These are phyloP conservation scores for Spea multiplicata DNA, from an alignment of 2,113 vertebrate genomes.

Conservation along the genomic window DNA sequence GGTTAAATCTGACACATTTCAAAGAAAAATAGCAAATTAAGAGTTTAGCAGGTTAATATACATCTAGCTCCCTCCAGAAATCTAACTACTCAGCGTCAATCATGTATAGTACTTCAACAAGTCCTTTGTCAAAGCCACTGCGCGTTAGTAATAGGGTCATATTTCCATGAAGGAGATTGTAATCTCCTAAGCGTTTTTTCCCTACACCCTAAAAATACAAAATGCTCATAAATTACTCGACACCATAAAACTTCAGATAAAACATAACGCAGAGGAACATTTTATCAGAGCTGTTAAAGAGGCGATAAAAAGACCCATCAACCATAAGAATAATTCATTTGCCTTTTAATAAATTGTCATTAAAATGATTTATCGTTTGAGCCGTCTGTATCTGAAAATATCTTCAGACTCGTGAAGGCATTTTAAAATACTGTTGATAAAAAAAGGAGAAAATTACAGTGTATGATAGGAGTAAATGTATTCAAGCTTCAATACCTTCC, in stretches of 20 bases:
- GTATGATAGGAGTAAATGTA: conserved; percentile 19
- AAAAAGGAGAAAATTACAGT: not conserved
- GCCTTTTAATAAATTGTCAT: conserved; percentile 47
- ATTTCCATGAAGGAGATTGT: conserved; percentile 25
- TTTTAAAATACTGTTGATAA: conserved; percentile 22
- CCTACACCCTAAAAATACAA: conserved; percentile 34
- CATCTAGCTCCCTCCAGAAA: not conserved
- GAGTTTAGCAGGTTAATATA: conserved; percentile 3
- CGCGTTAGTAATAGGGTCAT: conserved; percentile 12
- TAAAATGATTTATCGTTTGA: conserved; percentile 43
- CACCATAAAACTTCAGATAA: conserved; percentile 33
- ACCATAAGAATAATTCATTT: conserved; percentile 47
- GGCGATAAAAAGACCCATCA: conserved; percentile 40
- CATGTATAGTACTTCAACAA: not conserved
- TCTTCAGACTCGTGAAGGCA: not conserved
- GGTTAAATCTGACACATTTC: conserved; percentile 11
- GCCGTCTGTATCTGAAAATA: conserved; percentile 25
- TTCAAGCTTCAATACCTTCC: conserved; percentile 8
- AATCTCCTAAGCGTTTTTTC: conserved; percentile 15
- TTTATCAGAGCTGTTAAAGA: conserved; percentile 40
- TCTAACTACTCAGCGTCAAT: not conserved
- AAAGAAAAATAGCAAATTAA: conserved; percentile 5
- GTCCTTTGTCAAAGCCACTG: not conserved
- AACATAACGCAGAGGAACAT: conserved; percentile 33
- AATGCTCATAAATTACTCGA: conserved; percentile 26